Base-by-base conservation (phyloP, 2,113 vertebrate genomes). In the Microcebus griseorufus region DNA sequence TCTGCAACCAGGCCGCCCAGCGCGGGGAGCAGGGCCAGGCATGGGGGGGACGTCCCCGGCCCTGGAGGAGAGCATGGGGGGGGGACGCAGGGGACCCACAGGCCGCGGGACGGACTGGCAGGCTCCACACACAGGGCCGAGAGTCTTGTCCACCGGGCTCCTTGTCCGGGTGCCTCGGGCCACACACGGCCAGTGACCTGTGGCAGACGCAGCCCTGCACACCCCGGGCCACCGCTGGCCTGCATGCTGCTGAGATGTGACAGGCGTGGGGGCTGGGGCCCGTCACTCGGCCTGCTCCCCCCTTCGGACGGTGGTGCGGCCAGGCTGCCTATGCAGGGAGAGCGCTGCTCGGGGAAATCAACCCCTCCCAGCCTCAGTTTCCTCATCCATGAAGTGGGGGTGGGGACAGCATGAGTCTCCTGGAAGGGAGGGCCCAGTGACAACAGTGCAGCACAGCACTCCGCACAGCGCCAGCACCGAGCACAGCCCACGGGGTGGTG, bases 141-240 rank as follows among this genome's bases (percentile, higher is more conserved):
- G 45, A 45, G 45, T 45, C 45, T 45, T 45, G 45, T 45, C 45
- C 45, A 45, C 45, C 45, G 8, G 75, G 48, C 45, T 84, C 92
- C 65, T 48, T 11, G 11, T 65, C 45, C 53, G 8, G 45, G 48
- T 1, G 16, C 82, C 82, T 93, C 82, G 2, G 7, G 90, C 51
- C 87, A 25, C 1, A 2, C 9, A 2, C 6, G 6, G 73, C 79
- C 92, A 93, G 53, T 93, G 95, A 92, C 92, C 96, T 76, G 94
- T 72, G 92, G 84, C 72, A 65, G 85, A 92, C 51, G 82, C 51
- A 73, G 91, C 76, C 48, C 70, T 7, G 34, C 5, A 39, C 51
- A 58, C 62, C 94, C 69, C 22, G 0, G 91, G 93, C 84, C 79
- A 72, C 69, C 92, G 93, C 69, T 4, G 45, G 80, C 55, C 84